Evolutionary conservation across 2,113 vertebrate species (phyloP).

Genomic region (Sigmodon hispidus): DNA sequence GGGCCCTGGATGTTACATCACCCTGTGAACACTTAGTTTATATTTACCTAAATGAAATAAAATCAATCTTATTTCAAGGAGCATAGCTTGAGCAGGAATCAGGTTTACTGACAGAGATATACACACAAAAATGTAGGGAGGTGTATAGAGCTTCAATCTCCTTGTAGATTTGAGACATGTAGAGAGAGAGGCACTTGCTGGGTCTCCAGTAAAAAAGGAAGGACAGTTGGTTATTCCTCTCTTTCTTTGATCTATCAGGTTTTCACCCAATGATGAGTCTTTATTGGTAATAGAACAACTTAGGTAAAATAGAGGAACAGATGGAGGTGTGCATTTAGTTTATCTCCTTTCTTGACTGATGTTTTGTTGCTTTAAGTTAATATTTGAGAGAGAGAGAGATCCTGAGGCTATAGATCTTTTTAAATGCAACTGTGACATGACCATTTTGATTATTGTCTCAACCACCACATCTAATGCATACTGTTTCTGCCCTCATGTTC

Average conservation of each 20-base stretch:
- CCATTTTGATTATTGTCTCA: not conserved
- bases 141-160: fast-evolving
- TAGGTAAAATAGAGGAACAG: not conserved
- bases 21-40: too few relatives aligned
- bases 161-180: not conserved
- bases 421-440: not conserved
- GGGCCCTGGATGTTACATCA: too few relatives aligned
- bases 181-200: not conserved
- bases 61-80: too few relatives aligned
- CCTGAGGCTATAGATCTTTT: not conserved
- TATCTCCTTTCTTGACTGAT: not conserved
- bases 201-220: not conserved
- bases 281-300: too few relatives aligned
- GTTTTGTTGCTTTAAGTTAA: not conserved
- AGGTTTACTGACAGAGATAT: too few relatives aligned
- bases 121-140: not conserved
- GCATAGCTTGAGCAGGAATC: too few relatives aligned
- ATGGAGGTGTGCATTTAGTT: not conserved
- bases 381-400: not conserved
- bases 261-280: not conserved
- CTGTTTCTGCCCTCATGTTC: not conserved
- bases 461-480: not conserved
- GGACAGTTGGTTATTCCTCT: not conserved
- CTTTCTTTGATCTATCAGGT: not conserved
- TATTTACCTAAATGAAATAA: too few relatives aligned